A percentile compares a stretch with the other conserved stretches of the same genome.
phyloP scores from a whole-genome alignment of 2,888 invertebrate genomes.

The Ceriagrion tenellum region DNA sequence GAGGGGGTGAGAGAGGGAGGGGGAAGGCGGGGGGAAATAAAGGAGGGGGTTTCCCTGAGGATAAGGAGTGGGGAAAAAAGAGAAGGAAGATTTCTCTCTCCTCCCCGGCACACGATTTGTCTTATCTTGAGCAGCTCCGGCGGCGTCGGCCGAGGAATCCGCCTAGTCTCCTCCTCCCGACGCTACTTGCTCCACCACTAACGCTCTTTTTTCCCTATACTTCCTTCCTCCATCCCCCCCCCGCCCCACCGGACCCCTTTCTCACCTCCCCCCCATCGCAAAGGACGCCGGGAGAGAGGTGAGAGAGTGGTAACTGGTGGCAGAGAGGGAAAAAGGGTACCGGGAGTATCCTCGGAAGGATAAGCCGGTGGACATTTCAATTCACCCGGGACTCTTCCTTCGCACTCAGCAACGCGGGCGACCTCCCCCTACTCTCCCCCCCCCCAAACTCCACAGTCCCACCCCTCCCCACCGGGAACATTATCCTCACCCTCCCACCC shows the following conservation, averaged over 20 bases:
- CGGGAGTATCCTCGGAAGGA: background rate
- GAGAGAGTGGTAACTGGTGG: background rate
- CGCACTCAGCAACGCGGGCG: background rate
- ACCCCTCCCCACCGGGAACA: background rate
- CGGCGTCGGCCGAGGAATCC: background rate
- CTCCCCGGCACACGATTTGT: slow-evolving; percentile 35
- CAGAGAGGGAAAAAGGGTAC: background rate
- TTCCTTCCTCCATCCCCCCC: background rate
- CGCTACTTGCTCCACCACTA: background rate
- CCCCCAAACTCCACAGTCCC: background rate
- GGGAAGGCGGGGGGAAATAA: background rate
- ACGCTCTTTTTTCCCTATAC: no score
- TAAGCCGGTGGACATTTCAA: slow-evolving; percentile 37
- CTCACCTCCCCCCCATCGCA: background rate
- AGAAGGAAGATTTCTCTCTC: background rate
- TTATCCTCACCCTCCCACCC: background rate
- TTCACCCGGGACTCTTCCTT: slow-evolving; percentile 1
- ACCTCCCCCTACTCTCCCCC: background rate
- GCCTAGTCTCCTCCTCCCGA: background rate
- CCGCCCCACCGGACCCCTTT: background rate
- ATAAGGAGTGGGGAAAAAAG: background rate
- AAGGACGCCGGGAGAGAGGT: background rate
- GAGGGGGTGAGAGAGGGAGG: background rate
- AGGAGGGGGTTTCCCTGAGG: background rate
- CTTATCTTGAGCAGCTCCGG: slow-evolving; percentile 49